Evolutionary conservation across 53 echinoderm and acorn worm species (phyloP), one percentile per base, ranked within the genome.

Genomic region (Zoroaster sp.): DNA sequence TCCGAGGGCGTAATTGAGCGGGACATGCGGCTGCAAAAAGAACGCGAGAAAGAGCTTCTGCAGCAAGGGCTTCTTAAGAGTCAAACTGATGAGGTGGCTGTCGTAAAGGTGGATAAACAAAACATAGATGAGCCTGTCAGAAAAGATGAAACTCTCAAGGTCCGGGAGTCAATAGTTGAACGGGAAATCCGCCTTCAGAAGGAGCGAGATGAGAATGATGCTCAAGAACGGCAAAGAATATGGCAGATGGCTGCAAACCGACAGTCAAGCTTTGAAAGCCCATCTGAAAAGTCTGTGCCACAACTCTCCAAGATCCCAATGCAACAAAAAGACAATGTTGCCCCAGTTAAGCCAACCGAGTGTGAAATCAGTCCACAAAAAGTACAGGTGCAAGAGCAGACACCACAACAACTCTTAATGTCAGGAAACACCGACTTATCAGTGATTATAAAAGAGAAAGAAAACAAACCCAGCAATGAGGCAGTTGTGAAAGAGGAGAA

Each of bases 1-100:
- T 59, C 85, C 33, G 88, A 88, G 77, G 78, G 76, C 20, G 40
- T 88, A 13, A 55, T 88, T 13, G 45, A 66, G 37, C 43, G 30
- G 32, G 88, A 88, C 38, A 88, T 88, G 35, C 40, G 78, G 38
- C 43, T 54, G 69, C 88, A 88, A 47, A 88, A 45, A 35, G 44
- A 77, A 44, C 65, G 77, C 3, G 88, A 88, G 54, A 32, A 47
- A 67, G 66, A 88, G 45, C 69, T 78, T 35, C 68, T 66, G 32
- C 65, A 88, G 55, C 37, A 88, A 20, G 77, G 88, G 63, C 66
- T 40, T 42, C 55, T 75, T 14, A 66, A 45, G 32, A 68, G 33
- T 4, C 40, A 41, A 25, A 28, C 82, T 20, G 82, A 66, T 11
- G 18, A 66, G 45, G 43, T 4, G 0, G 17, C 35, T 23, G 68